phyloP scores from a whole-genome alignment of 2,888 invertebrate species.

The Lomographa bimaculata region DNA sequence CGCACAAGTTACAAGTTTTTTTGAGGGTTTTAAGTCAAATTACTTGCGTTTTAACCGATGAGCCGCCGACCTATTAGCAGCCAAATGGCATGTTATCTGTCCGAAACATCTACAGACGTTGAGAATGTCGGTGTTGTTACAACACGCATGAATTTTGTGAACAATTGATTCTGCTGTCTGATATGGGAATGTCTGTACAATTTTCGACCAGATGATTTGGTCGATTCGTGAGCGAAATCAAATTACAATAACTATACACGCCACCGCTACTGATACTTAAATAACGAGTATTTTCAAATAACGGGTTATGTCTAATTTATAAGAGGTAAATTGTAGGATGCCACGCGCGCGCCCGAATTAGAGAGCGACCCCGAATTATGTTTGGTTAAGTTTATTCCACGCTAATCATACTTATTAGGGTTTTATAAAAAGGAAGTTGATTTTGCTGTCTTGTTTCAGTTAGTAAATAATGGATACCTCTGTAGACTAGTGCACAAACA shows the following conservation, averaged over 20 bases:
- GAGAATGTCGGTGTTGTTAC: background rate
- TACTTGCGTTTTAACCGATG: constrained; percentile 63
- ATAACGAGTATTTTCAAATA: constrained; percentile 64
- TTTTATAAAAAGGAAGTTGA: constrained; percentile 50
- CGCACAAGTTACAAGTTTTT: constrained; percentile 43
- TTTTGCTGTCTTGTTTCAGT: constrained; percentile 34
- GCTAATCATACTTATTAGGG: constrained; percentile 65
- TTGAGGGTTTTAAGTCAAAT: constrained; percentile 59
- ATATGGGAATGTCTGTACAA: constrained; percentile 7
- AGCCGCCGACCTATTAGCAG: constrained; percentile 62
- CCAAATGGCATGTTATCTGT: constrained; percentile 58
- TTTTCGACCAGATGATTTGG: constrained; percentile 39
- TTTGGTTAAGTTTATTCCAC: constrained; percentile 68
- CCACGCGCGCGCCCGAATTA: constrained; percentile 62
- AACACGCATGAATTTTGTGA: constrained; percentile 10
- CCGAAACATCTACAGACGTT: constrained; percentile 4
- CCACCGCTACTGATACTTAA: constrained; percentile 70
- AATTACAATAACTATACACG: constrained; percentile 80
- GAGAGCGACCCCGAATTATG: constrained; percentile 54
- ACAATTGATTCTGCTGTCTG: constrained; percentile 11
- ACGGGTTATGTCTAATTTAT: constrained; percentile 78
- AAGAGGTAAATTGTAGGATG: constrained; percentile 76
- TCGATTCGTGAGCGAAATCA: constrained; percentile 73
- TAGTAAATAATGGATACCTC: constrained; percentile 23
- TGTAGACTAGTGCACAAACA: constrained; percentile 8